Percentiles rank a stretch among this genome's conserved stretches.
phyloP scores from a whole-genome alignment of 2,888 invertebrate species.

The Kuschelorhynchus macadamiae region DNA sequence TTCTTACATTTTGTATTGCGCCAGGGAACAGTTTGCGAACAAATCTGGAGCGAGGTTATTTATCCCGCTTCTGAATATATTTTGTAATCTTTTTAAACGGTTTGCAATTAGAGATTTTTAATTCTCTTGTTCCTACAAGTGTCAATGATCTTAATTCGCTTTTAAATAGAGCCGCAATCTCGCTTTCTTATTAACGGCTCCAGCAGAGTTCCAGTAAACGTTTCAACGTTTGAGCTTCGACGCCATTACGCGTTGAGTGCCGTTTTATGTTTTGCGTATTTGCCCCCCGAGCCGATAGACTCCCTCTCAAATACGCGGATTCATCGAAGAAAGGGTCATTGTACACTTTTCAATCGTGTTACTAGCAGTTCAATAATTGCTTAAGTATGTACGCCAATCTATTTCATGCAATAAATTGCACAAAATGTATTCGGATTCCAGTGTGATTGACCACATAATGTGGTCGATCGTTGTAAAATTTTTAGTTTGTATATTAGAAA shows the following conservation, averaged over 20 bases:
- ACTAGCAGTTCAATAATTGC: too few species aligned
- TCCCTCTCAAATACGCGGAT: background rate
- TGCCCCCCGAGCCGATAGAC: slow-evolving; percentile 9
- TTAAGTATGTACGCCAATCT: too few species aligned
- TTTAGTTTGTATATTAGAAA: too few species aligned
- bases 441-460: too few species aligned
- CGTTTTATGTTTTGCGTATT: slow-evolving; percentile 7
- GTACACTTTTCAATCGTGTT: background rate
- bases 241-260: slow-evolving; percentile 13
- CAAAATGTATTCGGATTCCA: too few species aligned
- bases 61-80: slow-evolving; percentile 1
- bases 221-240: slow-evolving; percentile 20
- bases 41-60: slow-evolving; percentile 6
- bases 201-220: slow-evolving; percentile 12
- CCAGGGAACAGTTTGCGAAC: background rate
- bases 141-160: slow-evolving; percentile 9
- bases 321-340: background rate
- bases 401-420: too few species aligned
- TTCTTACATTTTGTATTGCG: too few species aligned
- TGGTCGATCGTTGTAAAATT: too few species aligned
- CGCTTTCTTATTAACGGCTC: slow-evolving; percentile 17
- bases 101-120: slow-evolving; percentile 4
- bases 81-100: slow-evolving; percentile 4
- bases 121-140: slow-evolving; percentile 8
- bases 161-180: background rate